A percentile compares a stretch with the other conserved stretches of the same genome.
Evolutionary conservation across 2,113 vertebrate species (phyloP).

Genomic region (Apteryx mantelli): DNA sequence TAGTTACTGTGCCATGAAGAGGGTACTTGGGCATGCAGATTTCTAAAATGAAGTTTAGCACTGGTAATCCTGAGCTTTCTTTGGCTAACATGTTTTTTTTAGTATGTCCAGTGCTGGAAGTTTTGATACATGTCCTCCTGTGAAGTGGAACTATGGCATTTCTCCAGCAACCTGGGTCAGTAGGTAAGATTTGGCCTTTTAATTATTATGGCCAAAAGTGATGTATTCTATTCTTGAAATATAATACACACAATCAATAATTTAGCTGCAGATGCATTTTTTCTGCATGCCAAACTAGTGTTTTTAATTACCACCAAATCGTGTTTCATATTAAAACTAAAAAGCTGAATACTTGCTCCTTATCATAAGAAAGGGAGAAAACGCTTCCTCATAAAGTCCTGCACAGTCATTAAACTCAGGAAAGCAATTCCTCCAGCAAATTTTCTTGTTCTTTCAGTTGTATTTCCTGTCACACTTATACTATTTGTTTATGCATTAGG

Average conservation of each 20-base stretch:
- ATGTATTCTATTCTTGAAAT: not conserved
- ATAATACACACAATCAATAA: not conserved
- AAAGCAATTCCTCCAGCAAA: constrained; percentile 32
- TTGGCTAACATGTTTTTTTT: not conserved
- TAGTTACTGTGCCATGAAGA: not conserved
- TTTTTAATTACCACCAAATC: constrained; percentile 28
- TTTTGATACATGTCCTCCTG: not conserved
- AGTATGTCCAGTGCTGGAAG: not conserved
- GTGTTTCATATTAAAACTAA: not conserved
- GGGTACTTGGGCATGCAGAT: not conserved
- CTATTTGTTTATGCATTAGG: constrained; percentile 66
- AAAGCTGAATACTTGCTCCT: constrained; percentile 37
- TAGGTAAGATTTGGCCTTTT: not conserved
- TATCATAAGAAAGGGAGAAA: not conserved
- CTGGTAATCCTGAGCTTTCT: not conserved
- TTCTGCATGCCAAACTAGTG: not conserved
- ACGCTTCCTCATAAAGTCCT: constrained; percentile 15
- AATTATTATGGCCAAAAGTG: not conserved
- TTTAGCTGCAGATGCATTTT: not conserved
- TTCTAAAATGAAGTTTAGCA: not conserved
- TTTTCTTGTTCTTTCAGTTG: constrained; percentile 49
- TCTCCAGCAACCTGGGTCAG: not conserved
- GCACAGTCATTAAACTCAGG: constrained; percentile 19
- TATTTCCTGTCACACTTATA: constrained; percentile 60
- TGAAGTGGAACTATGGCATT: not conserved